Evolutionary conservation across 2,888 invertebrate species (phyloP).

Genomic region (Xanthostigma xanthostigma): DNA sequence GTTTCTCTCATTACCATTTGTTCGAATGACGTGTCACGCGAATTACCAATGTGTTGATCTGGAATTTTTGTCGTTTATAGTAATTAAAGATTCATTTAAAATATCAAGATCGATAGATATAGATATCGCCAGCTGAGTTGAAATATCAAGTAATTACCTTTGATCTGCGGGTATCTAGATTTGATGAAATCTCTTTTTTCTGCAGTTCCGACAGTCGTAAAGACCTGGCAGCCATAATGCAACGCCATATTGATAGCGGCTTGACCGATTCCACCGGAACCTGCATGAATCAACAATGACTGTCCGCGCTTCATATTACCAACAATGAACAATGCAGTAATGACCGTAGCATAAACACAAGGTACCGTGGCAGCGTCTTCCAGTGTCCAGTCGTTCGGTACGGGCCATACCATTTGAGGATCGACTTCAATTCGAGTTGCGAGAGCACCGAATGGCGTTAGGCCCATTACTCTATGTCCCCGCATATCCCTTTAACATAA

Average conservation of each 20-base stretch:
- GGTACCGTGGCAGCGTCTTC: slow-evolving; percentile 66
- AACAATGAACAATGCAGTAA: slow-evolving; percentile 39
- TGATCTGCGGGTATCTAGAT: slow-evolving; percentile 9
- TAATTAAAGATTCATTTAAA: slow-evolving; percentile 14
- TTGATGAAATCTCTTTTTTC: slow-evolving; percentile 40
- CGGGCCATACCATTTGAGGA: slow-evolving; percentile 39
- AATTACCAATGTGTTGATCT: slow-evolving; percentile 67
- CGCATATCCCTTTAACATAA: slow-evolving; percentile 2
- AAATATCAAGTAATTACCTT: not conserved
- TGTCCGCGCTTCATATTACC: slow-evolving; percentile 67
- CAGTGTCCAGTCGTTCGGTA: slow-evolving; percentile 57
- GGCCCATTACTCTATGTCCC: slow-evolving; percentile 26
- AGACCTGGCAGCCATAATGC: slow-evolving; percentile 38
- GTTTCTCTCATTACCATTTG: slow-evolving; percentile 67
- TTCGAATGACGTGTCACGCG: slow-evolving; percentile 77
- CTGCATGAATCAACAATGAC: slow-evolving; percentile 70
- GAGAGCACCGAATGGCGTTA: slow-evolving; percentile 34
- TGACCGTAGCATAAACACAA: slow-evolving; percentile 55
- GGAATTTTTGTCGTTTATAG: slow-evolving; percentile 26
- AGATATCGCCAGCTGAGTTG: not conserved
- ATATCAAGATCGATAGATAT: too few species aligned
- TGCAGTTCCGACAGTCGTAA: slow-evolving; percentile 42
- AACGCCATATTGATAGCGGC: slow-evolving; percentile 48
- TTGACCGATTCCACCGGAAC: slow-evolving; percentile 78
- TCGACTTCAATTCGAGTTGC: slow-evolving; percentile 37